Percentiles rank a stretch among this genome's conserved stretches.
Conservation (phyloP, 2,113 vertebrate genomes). For the Chionodraco myersi region DNA sequence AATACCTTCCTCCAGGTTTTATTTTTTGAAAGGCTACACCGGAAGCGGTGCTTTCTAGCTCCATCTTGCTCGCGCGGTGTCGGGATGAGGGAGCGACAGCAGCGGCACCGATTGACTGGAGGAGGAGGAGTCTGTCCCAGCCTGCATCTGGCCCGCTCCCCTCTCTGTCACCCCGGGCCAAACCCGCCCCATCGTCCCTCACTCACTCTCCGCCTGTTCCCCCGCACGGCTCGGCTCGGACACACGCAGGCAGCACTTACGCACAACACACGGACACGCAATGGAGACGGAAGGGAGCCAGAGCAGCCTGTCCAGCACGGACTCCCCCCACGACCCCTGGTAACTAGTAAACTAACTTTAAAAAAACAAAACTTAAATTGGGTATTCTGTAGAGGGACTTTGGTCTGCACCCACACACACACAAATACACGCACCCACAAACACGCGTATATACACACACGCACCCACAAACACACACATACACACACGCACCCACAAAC, state of each 20-base stretch:
- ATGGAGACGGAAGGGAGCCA: conserved; percentile 98
- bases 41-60: not conserved
- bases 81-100: conserved; percentile 63
- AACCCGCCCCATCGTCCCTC: conserved; percentile 71
- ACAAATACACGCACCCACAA: not conserved
- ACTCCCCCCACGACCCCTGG: conserved; percentile 97
- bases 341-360: conserved; percentile 77
- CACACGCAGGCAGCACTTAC: conserved; percentile 39
- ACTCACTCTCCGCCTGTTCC: conserved; percentile 65
- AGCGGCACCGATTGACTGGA: conserved; percentile 38
- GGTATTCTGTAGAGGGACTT: conserved; percentile 32
- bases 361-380: conserved; percentile 20
- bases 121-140: conserved; percentile 76
- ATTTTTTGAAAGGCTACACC: conserved; percentile 35
- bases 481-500: conserved; percentile 8
- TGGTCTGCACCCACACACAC: conserved; percentile 32
- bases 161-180: conserved; percentile 79
- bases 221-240: conserved; percentile 71
- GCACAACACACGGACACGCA: conserved; percentile 76
- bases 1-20: not conserved
- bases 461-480: conserved; percentile 26
- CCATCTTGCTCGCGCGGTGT: conserved; percentile 2
- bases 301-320: conserved; percentile 92
- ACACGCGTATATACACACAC: conserved; percentile 16
- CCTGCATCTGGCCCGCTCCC: conserved; percentile 76